A percentile compares a stretch with the other conserved stretches of the same genome.
phyloP scores from a whole-genome alignment of 1,140 invertebrate genomes.

The Lutraria rhynchaena region DNA sequence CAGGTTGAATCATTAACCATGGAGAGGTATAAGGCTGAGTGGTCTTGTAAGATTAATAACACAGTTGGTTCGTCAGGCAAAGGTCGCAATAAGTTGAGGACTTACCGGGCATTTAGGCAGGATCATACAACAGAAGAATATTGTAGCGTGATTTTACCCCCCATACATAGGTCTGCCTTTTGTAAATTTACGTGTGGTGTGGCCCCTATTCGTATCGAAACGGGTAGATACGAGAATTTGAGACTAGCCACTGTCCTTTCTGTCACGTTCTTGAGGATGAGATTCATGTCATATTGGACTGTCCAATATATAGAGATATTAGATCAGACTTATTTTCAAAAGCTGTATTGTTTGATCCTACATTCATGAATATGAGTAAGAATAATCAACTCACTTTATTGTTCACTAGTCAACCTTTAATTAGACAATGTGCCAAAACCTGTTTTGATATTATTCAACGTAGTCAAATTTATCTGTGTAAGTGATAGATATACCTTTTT shows the following conservation, averaged over 20 bases:
- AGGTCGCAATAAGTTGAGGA: constrained; percentile 18
- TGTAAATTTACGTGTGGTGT: constrained; percentile 30
- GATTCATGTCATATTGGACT: background rate
- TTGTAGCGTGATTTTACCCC: constrained; percentile 8
- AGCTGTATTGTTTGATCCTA: too few species aligned
- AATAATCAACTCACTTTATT: too few species aligned
- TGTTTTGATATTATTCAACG: too few species aligned
- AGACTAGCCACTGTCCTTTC: background rate
- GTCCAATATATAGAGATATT: background rate
- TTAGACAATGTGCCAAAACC: too few species aligned
- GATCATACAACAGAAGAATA: constrained; percentile 8
- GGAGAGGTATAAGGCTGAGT: too few species aligned
- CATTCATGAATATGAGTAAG: too few species aligned
- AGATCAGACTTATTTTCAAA: background rate
- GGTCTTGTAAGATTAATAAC: too few species aligned
- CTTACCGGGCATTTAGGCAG: background rate
- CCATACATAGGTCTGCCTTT: constrained; percentile 7
- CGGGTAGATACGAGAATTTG: constrained; percentile 11
- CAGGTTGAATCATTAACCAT: too few species aligned
- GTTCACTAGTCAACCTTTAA: too few species aligned
- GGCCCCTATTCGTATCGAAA: constrained; percentile 9
- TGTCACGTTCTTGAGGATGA: constrained; percentile 1
- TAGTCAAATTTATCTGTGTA: too few species aligned
- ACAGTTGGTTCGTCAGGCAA: background rate
- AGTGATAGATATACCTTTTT: too few species aligned